phyloP scores from a whole-genome alignment of 2,888 invertebrate species.

The Agonopterix arenella region DNA sequence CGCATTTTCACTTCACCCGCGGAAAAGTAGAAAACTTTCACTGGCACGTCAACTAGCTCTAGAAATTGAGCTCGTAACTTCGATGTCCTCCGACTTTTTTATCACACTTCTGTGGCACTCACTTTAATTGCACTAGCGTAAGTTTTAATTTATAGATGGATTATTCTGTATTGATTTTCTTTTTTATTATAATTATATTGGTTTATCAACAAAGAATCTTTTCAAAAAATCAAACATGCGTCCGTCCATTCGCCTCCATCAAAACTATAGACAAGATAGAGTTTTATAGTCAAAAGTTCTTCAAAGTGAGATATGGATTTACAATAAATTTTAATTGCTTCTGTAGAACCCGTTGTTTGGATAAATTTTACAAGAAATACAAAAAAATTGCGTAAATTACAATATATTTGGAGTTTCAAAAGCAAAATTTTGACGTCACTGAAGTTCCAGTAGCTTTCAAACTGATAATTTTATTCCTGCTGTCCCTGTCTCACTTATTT shows the following conservation, averaged over 20 bases:
- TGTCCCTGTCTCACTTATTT: too few relatives aligned
- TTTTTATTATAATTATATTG: neutral
- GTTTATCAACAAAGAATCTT: neutral
- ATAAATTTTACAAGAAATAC: too few relatives aligned
- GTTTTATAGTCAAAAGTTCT: constrained; percentile 6
- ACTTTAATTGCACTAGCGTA: too few relatives aligned
- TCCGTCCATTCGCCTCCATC: constrained; percentile 29
- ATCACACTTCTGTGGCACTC: too few relatives aligned
- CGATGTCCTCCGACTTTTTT: too few relatives aligned
- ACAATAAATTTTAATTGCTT: constrained; percentile 23
- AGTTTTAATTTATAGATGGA: neutral
- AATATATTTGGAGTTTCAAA: too few relatives aligned
- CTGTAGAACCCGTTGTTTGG: neutral
- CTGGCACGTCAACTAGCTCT: constrained; percentile 51
- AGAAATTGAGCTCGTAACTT: too few relatives aligned
- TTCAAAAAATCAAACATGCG: constrained; percentile 41
- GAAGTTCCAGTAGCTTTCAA: too few relatives aligned
- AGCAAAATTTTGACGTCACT: too few relatives aligned
- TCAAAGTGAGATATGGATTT: constrained; percentile 34
- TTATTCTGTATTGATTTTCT: neutral
- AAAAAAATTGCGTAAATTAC: too few relatives aligned
- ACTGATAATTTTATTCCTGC: too few relatives aligned
- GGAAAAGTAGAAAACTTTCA: constrained; percentile 45
- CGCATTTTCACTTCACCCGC: constrained; percentile 39
- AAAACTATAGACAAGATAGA: constrained; percentile 38